phyloP scores from a whole-genome alignment of 2,888 invertebrate species.

The Salticus scenicus region DNA sequence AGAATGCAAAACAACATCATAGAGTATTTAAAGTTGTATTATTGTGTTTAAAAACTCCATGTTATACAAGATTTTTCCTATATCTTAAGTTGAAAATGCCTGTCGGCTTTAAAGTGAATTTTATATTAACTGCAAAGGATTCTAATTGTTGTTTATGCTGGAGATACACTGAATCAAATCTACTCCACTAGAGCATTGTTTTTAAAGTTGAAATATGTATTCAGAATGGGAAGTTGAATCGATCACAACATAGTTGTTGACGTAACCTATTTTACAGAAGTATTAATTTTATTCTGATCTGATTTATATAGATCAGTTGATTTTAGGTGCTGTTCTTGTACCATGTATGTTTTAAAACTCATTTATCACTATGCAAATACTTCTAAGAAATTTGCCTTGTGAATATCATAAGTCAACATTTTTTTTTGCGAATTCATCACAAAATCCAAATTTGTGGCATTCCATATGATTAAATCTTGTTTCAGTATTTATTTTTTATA shows the following conservation, averaged over 20 bases:
- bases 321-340: slow-evolving; percentile 66
- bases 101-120: slow-evolving; percentile 65
- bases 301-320: slow-evolving; percentile 31
- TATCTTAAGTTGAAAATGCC: slow-evolving; percentile 59
- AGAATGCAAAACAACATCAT: slow-evolving; percentile 29
- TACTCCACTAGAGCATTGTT: slow-evolving; percentile 34
- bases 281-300: slow-evolving; percentile 38
- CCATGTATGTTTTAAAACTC: slow-evolving; percentile 42
- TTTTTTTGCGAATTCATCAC: slow-evolving; percentile 35
- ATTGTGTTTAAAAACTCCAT: slow-evolving; percentile 65
- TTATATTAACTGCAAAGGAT: slow-evolving; percentile 53
- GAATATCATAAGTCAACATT: slow-evolving; percentile 64
- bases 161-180: slow-evolving; percentile 60
- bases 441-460: slow-evolving; percentile 54
- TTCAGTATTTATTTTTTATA: slow-evolving; percentile 45
- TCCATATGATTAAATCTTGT: slow-evolving; percentile 44
- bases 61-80: slow-evolving; percentile 65
- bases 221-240: slow-evolving; percentile 52
- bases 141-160: slow-evolving; percentile 57
- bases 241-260: slow-evolving; percentile 64
- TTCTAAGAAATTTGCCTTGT: slow-evolving; percentile 51
- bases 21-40: slow-evolving; percentile 63
- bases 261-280: slow-evolving; percentile 50
- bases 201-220: slow-evolving; percentile 55
- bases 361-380: slow-evolving; percentile 18